Evolutionary conservation across 1,140 invertebrate genomes (phyloP), one percentile per base, ranked within the genome.

Genomic region (Drosophila pachea): DNA sequence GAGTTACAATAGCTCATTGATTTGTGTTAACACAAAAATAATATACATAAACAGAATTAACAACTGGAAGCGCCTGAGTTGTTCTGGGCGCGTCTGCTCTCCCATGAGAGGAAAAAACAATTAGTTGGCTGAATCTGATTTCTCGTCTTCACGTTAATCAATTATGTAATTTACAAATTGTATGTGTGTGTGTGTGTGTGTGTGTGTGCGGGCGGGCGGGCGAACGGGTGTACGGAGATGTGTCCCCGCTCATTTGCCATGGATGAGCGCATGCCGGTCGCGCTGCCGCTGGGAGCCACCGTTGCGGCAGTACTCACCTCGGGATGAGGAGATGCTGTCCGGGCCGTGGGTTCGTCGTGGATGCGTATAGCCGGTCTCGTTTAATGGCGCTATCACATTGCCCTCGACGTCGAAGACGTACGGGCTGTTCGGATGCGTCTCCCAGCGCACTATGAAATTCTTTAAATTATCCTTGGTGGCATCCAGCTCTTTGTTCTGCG

Each of bases 361-460:
- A 71, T 86, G 81, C 35, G 76, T 67, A 48, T 79, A 84, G 48
- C 79, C 86, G 29, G 87, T 76, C 63, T 86, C 78, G 38, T 65
- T 78, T 9, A 90, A 61, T 29, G 90, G 90, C 2, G 91, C 91
- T 73, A 93, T 93, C 74, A 92, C 90, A 76, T 93, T 93, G 12
- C 91, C 90, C 45, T 92, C 89, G 50, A 92, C 92, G 74, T 95
- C 94, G 76, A 95, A 94, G 3, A 94, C 90, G 79, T 96, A 96
- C 0, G 95, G 95, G 29, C 94, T 95, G 81, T 96, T 94, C 0
- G 95, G 94, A 89, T 95, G 95, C 72, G 95, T 95, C 62, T 94
- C 93, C 95, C 95, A 97, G 48, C 95, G 91, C 76, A 96, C 95
- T n/a, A 97, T 95, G 89, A 96, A 96, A 70, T 94, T 90, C 66